These are phyloP conservation scores for Scaptomyza tumidula DNA, from an alignment of 2,888 invertebrate species.

Conservation along the genomic window DNA sequence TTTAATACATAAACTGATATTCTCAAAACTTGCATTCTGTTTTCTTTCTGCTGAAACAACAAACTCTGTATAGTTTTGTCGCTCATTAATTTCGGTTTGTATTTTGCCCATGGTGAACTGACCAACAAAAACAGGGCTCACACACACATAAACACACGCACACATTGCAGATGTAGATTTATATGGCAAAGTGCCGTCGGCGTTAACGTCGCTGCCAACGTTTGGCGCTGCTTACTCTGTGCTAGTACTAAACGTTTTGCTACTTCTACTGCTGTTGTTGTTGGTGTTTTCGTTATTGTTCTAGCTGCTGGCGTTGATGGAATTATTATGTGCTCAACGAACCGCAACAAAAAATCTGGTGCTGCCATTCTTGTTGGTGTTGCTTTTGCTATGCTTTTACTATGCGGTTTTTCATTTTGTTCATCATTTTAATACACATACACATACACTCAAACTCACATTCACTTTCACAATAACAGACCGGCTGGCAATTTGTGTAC, in stretches of 20 bases:
- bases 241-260: slow-evolving; percentile 46
- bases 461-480: neutral
- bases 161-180: slow-evolving; percentile 38
- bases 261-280: slow-evolving; percentile 36
- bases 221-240: slow-evolving; percentile 33
- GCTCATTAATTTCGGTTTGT: slow-evolving; percentile 7
- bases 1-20: neutral
- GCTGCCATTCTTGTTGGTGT: slow-evolving; percentile 36
- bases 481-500: slow-evolving; percentile 22
- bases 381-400: slow-evolving; percentile 16
- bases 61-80: slow-evolving; percentile 2
- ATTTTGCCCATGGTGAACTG: slow-evolving; percentile 22
- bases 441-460: slow-evolving; percentile 8
- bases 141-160: slow-evolving; percentile 6
- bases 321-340: slow-evolving; percentile 80
- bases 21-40: neutral
- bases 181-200: slow-evolving; percentile 41
- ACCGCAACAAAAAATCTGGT: slow-evolving; percentile 71
- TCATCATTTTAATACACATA: slow-evolving; percentile 55
- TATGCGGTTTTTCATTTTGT: slow-evolving; percentile 40
- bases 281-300: slow-evolving; percentile 9
- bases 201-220: slow-evolving; percentile 30
- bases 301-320: slow-evolving; percentile 65
- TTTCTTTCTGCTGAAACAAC: too few relatives aligned
- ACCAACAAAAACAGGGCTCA: slow-evolving; percentile 17